phyloP scores from a whole-genome alignment of 1,140 invertebrate species.

The Orius insidiosus region DNA sequence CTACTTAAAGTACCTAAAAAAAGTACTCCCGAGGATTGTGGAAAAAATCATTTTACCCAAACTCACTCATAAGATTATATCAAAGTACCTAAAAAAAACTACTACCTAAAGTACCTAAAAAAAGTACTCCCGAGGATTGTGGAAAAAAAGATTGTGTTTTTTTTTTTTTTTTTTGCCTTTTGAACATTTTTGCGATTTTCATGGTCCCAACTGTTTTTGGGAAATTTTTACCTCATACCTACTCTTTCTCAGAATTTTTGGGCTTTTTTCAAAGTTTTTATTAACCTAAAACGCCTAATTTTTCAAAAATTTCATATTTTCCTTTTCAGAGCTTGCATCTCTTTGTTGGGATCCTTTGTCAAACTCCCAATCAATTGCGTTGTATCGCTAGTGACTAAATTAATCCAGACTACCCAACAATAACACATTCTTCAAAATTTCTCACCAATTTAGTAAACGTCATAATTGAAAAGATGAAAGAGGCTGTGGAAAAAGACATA shows the following conservation, averaged over 20 bases:
- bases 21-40: no score
- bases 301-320: slow-evolving; percentile 3
- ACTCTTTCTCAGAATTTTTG: slow-evolving; percentile 5
- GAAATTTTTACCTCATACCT: background rate
- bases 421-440: slow-evolving; percentile 49
- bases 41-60: no score
- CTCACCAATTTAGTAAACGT: slow-evolving; percentile 46
- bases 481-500: slow-evolving; percentile 68
- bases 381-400: slow-evolving; percentile 46
- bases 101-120: no score
- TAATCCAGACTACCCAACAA: slow-evolving; percentile 58
- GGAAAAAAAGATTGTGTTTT: no score
- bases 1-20: no score
- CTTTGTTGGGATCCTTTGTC: slow-evolving; percentile 84
- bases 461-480: slow-evolving; percentile 54
- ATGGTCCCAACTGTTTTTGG: no score
- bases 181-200: no score
- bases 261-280: slow-evolving; percentile 16
- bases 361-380: slow-evolving; percentile 60
- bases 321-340: slow-evolving; percentile 52
- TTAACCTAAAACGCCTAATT: slow-evolving; percentile 9
- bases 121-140: no score
- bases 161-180: no score
- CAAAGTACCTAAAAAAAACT: no score
- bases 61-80: no score